Evolutionary conservation across 1,140 invertebrate species (phyloP), one percentile per base, ranked within the genome.

Genomic region (Dendrolimus punctatus): DNA sequence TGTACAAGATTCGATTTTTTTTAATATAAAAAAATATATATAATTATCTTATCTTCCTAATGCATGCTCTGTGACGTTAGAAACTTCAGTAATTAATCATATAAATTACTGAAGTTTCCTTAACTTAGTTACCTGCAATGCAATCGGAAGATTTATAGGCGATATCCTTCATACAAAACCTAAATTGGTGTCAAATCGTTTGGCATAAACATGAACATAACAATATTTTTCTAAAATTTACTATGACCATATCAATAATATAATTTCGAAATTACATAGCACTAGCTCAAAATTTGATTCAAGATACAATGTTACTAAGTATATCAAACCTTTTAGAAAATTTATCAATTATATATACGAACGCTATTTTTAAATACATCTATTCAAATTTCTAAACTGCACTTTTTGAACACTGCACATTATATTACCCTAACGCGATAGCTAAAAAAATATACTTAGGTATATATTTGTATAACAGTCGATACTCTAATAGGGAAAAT

Each of bases 381-480:
- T 67, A 66, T 72, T 72, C 70, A 66, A 72, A 71, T 65, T 68
- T 74, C 68, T 76, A 80, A 67, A 73, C 66, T 73, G 71, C 60
- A 70, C 69, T 69, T 75, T 69, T 71, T 82, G 76, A 83, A 83
- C 76, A 80, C 80, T 43, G 42, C 42, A 43, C 42, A n/a, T 9
- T 43, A 43, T 43, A 66, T 69, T 78, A 80, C 63, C 71, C 75
- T 83, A 79, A 83, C 53, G 66, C 76, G 66, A 74, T 80, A 77
- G 74, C 76, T 83, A 81, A 81, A 72, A 80, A 81, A 81, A 83
- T 81, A 83, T 81, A 83, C 81, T 81, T 83, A 83, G 73, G 71
- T 78, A 64, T 76, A 72, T 68, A 65, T 71, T 73, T 70, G 69
- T 76, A 77, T 77, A 82, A 82, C 73, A 82, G 76, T 82, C 71